Base-by-base conservation (phyloP, 2,113 vertebrate species). In the Pangasianodon gigas region DNA sequence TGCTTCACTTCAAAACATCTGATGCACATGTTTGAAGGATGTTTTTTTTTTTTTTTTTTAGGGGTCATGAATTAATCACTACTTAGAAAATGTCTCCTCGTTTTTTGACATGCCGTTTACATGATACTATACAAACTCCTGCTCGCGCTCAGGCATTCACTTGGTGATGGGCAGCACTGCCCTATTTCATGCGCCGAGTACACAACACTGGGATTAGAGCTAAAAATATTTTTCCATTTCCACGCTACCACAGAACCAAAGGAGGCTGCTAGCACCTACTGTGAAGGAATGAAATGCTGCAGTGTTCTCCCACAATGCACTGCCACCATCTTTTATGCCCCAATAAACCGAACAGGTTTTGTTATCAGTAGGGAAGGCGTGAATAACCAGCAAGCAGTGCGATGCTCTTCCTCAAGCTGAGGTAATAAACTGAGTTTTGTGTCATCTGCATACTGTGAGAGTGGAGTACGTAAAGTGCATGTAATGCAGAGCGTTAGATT, bases 181-280 rank as follows among this genome's bases (percentile, higher is more conserved):
- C 56, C 56, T 37, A 80, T 19, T 74, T 65, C 85, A 41, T 75
- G 18, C 58, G 85, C 44, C 5, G 13, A 71, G 75, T 89, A 56
- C 88, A 89, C 77, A 46, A 79, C 58, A n/a, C 48, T 58, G 81
- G 85, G 89, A 93, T 91, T 91, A 89, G 79, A 37, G 44, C 89
- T 92, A 90, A 92, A 92, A 92, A 88, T 88, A 92, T 89, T 52
- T 91, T 75, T 67, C 79, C 75, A 84, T 75, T 87, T 81, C 52
- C 77, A 85, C 14, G 62, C 80, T 2, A 29, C 69, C 79, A 77
- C 26, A 60, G 56, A 88, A 62, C 60, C 13, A 56, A 62, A 67
- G 79, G 69, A 60, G 32, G 67, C 84, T 82, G 84, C 85, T 65
- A 44, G 54, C 14, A 41, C 56, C 65, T 46, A 67, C 46, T 60